Conservation (phyloP, 2,113 vertebrate species). For the Etia nguti region DNA sequence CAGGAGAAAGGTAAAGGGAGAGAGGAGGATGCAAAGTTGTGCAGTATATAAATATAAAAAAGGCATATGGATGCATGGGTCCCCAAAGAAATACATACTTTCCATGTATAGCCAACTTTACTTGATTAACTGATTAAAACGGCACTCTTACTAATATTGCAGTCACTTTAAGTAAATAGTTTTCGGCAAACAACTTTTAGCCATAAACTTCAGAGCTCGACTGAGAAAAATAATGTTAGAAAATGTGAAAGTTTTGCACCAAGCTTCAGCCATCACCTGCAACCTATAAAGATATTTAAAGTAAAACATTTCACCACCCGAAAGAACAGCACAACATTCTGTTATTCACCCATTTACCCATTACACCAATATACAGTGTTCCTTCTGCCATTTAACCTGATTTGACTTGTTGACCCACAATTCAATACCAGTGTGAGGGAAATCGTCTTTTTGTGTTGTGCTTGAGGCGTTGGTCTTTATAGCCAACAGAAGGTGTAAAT, state of each 20-base stretch:
- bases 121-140: neutral
- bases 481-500: constrained; percentile 39
- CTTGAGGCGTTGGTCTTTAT: constrained; percentile 9
- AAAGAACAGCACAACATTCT: neutral
- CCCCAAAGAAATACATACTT: neutral
- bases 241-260: neutral
- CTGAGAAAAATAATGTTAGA: neutral
- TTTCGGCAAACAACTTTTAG: neutral
- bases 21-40: neutral
- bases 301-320: neutral
- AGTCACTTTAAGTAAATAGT: no score
- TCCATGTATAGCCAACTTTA: neutral
- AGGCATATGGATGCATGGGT: neutral
- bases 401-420: neutral
- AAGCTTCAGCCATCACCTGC: neutral
- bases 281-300: neutral
- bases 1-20: neutral
- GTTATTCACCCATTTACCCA: neutral
- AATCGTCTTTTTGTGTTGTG: constrained; percentile 39
- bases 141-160: neutral
- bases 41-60: neutral
- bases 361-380: neutral
- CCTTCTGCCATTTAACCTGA: neutral
- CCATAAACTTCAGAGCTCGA: neutral
- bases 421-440: constrained; percentile 11